These are phyloP conservation scores for Ptychoptera albimana DNA, from an alignment of 2,888 invertebrate genomes.

Conservation along the genomic window DNA sequence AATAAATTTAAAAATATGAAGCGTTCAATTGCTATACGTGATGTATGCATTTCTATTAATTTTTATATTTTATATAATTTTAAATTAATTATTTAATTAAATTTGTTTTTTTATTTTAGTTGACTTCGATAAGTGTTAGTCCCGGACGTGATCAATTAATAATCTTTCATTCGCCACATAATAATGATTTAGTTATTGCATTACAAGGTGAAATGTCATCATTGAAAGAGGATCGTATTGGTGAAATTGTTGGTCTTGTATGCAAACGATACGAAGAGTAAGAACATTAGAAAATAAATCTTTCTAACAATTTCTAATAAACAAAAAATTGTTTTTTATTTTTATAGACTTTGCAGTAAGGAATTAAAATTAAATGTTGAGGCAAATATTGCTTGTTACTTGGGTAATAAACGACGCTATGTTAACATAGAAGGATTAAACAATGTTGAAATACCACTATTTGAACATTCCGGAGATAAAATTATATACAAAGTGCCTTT, in stretches of 20 bases:
- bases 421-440: slow-evolving; percentile 25
- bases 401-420: slow-evolving; percentile 60
- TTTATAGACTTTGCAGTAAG: slow-evolving; percentile 10
- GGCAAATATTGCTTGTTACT: slow-evolving; percentile 61
- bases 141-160: slow-evolving; percentile 76
- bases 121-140: slow-evolving; percentile 73
- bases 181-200: slow-evolving; percentile 81
- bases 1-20: slow-evolving; percentile 77
- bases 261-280: slow-evolving; percentile 61
- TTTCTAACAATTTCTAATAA: not conserved
- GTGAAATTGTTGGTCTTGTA: slow-evolving; percentile 72
- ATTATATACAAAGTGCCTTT: slow-evolving; percentile 30
- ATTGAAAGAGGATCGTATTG: slow-evolving; percentile 56
- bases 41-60: slow-evolving; percentile 33
- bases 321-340: not conserved
- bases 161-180: slow-evolving; percentile 69
- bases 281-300: slow-evolving; percentile 21
- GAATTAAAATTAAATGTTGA: slow-evolving; percentile 59
- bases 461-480: slow-evolving; percentile 23
- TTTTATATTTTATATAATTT: slow-evolving; percentile 2
- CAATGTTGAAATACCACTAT: slow-evolving; percentile 25
- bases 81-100: slow-evolving; percentile 8
- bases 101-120: slow-evolving; percentile 28
- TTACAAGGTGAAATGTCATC: slow-evolving; percentile 33
- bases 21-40: slow-evolving; percentile 62